Conservation (phyloP, 2,797 vertebrate species). For the Todus mexicanus region DNA sequence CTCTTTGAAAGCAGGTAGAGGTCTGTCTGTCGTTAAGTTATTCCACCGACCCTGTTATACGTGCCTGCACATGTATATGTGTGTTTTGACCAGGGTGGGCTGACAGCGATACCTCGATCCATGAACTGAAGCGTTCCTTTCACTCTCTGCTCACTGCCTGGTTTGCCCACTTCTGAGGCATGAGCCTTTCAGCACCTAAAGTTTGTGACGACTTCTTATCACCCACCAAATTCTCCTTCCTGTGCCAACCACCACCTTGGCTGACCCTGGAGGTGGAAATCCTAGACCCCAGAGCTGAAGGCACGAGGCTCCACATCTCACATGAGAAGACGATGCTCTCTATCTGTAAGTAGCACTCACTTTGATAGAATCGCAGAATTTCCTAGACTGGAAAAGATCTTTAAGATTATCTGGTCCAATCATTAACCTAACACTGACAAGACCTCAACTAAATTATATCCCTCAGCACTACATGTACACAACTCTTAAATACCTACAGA, state of each 20-base stretch:
- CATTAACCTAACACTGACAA: too few species aligned
- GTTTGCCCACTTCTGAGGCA: background rate
- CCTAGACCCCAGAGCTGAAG: background rate
- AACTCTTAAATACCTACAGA: too few species aligned
- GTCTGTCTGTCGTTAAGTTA: background rate
- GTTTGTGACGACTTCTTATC: background rate
- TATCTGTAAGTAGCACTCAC: background rate
- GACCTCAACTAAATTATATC: too few species aligned
- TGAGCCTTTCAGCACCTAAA: background rate
- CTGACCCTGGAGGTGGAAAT: background rate
- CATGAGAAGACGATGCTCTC: background rate
- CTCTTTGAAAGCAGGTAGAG: background rate
- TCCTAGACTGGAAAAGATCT: too few species aligned
- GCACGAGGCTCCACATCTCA: rapidly evolving
- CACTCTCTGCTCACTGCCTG: background rate
- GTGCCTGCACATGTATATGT: rapidly evolving
- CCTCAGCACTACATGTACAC: too few species aligned
- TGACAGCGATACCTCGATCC: background rate
- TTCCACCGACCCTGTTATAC: rapidly evolving
- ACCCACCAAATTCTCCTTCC: background rate
- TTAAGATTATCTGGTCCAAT: too few species aligned
- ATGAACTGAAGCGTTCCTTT: background rate
- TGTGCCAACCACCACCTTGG: background rate
- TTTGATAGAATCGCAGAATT: too few species aligned
- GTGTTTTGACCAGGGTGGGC: background rate